Evolutionary conservation across 2,113 vertebrate species (phyloP).

Genomic region (Bolborhynchus lineola): DNA sequence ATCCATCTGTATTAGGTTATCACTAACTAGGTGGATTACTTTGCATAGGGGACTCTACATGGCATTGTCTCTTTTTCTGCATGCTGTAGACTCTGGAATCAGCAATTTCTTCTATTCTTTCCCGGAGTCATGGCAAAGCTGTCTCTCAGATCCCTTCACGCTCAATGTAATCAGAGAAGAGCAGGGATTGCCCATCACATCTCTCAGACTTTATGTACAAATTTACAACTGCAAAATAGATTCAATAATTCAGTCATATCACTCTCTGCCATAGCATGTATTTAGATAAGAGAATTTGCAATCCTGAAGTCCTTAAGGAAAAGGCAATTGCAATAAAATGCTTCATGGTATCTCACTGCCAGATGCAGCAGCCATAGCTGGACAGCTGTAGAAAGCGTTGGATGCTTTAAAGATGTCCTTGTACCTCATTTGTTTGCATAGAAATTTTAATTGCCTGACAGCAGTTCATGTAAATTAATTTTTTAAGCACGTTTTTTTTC

Average conservation of each 20-base stretch:
- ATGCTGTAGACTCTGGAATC: not conserved
- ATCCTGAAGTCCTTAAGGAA: not conserved
- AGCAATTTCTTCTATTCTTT: not conserved
- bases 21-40: not conserved
- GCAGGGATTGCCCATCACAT: not conserved
- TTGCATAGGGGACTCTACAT: not conserved
- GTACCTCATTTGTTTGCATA: not conserved
- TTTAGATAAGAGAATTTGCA: not conserved
- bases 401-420: not conserved
- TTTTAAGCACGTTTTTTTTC: not conserved
- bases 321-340: not conserved
- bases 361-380: not conserved
- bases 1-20: not conserved
- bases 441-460: not conserved
- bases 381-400: not conserved
- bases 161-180: not conserved
- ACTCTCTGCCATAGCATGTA: not conserved
- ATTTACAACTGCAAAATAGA: not conserved
- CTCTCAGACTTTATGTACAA: not conserved
- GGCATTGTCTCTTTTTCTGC: not conserved
- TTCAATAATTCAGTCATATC: not conserved
- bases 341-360: not conserved
- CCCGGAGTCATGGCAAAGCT: not conserved
- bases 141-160: not conserved
- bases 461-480: not conserved